These are phyloP conservation scores for Nematopogon swammerdamellus DNA, from an alignment of 2,888 invertebrate species.

Conservation along the genomic window DNA sequence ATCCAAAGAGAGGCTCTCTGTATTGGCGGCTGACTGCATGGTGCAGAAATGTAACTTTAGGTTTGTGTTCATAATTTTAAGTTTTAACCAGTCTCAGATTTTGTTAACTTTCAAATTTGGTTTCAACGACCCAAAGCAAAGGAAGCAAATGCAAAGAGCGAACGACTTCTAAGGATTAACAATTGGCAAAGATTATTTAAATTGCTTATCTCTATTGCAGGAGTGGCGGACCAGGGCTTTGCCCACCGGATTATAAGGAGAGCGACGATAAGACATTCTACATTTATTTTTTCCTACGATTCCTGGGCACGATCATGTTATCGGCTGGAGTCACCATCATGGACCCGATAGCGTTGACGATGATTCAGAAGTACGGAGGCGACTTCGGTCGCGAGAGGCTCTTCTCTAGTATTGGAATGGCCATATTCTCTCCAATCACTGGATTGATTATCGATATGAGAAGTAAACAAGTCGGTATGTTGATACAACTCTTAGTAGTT, in stretches of 20 bases:
- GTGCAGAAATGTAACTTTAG: slow-evolving; percentile 74
- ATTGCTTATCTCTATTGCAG: slow-evolving; percentile 19
- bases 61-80: slow-evolving; percentile 21
- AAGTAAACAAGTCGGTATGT: slow-evolving; percentile 56
- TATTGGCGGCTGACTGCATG: slow-evolving; percentile 68
- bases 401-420: slow-evolving; percentile 80
- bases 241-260: slow-evolving; percentile 77
- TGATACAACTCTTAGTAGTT: slow-evolving; percentile 27
- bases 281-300: slow-evolving; percentile 76
- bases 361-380: slow-evolving; percentile 81
- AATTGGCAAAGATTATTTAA: no score
- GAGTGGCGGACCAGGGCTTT: slow-evolving; percentile 71
- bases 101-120: no score
- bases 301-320: slow-evolving; percentile 77
- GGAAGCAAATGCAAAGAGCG: no score
- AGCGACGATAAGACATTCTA: slow-evolving; percentile 77
- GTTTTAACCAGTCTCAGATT: no score
- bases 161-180: no score
- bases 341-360: slow-evolving; percentile 83
- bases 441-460: slow-evolving; percentile 74
- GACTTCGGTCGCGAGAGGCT: slow-evolving; percentile 79
- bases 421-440: slow-evolving; percentile 76
- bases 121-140: no score
- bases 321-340: slow-evolving; percentile 84
- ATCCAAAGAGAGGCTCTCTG: slow-evolving; percentile 54